A percentile compares a stretch with the other conserved stretches of the same genome.
phyloP scores from a whole-genome alignment of 2,797 vertebrate genomes.

The Antrozous pallidus region DNA sequence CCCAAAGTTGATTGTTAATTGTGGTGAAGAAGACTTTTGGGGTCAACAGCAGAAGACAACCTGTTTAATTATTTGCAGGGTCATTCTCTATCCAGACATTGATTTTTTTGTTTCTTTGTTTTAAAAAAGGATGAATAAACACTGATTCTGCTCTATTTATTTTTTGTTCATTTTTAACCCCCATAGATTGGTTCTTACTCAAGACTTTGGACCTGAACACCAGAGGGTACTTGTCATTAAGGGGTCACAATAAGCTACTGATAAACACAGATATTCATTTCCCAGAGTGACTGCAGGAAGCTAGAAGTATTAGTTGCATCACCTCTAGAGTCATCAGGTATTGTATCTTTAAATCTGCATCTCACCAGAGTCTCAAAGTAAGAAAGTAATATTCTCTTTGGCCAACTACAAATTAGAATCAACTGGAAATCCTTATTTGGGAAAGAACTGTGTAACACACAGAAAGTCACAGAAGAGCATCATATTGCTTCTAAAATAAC shows the following conservation, averaged over 20 bases:
- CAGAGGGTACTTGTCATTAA: not conserved
- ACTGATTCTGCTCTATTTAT: not conserved
- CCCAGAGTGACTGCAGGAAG: not conserved
- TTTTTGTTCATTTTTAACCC: not conserved
- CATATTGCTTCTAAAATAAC: not conserved
- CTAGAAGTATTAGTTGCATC: not conserved
- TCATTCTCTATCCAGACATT: not conserved
- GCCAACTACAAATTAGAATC: not conserved
- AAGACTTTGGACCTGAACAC: not conserved
- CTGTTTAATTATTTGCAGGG: not conserved
- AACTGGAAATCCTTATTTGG: not conserved
- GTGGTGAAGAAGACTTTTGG: not conserved
- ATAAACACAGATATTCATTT: not conserved
- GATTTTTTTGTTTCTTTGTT: not conserved
- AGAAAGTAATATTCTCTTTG: not conserved
- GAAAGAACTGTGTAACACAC: not conserved
- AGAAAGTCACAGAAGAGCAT: not conserved
- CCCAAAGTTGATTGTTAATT: not conserved
- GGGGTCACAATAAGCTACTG: not conserved
- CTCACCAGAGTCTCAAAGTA: not conserved
- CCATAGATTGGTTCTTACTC: not conserved
- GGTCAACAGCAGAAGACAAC: conserved; percentile 30
- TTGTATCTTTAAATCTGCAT: not conserved
- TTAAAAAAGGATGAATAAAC: not conserved
- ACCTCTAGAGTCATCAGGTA: not conserved